Evolutionary conservation across 2,113 vertebrate species (phyloP).

Genomic region (Romanogobio albipinnatus): DNA sequence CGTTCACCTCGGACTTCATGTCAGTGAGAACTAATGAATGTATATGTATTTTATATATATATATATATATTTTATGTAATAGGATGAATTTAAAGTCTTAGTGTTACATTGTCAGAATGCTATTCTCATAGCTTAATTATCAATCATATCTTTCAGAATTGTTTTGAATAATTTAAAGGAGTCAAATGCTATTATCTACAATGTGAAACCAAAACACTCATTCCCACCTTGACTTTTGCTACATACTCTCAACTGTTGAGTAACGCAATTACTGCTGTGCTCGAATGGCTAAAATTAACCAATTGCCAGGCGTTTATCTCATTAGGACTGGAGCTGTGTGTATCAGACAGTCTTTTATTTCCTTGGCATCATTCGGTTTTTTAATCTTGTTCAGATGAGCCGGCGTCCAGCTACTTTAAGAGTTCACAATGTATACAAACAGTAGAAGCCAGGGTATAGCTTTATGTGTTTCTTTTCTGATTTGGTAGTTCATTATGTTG

Average conservation of each 20-base stretch:
- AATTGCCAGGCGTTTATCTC: constrained; percentile 71
- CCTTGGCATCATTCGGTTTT: constrained; percentile 54
- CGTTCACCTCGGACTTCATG: background rate
- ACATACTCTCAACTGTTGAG: constrained; percentile 66
- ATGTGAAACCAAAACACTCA: constrained; percentile 33
- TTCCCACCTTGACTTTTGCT: constrained; percentile 73
- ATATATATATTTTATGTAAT: background rate
- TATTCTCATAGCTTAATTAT: background rate
- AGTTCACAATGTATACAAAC: constrained; percentile 22
- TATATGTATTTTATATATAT: too few species aligned
- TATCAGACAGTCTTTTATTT: constrained; percentile 69
- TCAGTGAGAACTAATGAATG: too few species aligned
- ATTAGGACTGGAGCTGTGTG: constrained; percentile 68
- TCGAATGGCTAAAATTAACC: constrained; percentile 71
- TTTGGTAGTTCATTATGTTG: background rate
- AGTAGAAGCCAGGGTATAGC: background rate
- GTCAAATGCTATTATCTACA: constrained; percentile 4
- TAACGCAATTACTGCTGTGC: constrained; percentile 71
- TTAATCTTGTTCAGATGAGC: constrained; percentile 53
- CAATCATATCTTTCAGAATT: background rate
- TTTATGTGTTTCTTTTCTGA: background rate
- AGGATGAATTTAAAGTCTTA: background rate
- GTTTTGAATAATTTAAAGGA: background rate
- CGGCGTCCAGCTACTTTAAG: constrained; percentile 34
- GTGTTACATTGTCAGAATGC: background rate